Percentiles rank a stretch among this genome's conserved stretches.
Conservation (phyloP, 2,113 vertebrate genomes). For the Rhinichthys klamathensis region DNA sequence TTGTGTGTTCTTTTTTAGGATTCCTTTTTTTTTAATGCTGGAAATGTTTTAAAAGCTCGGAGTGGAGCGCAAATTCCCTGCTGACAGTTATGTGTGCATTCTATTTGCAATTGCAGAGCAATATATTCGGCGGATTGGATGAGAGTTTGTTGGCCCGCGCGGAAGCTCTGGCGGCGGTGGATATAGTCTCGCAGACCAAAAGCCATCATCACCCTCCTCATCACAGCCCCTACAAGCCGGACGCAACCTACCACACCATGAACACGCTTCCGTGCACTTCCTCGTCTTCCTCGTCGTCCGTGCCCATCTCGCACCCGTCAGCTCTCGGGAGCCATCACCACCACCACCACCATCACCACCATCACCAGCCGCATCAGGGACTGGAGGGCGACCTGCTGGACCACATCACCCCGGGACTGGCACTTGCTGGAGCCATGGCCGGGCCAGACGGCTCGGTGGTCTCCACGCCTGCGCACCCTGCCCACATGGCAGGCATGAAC, state of each 20-base stretch:
- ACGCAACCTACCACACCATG: slow-evolving; percentile 99
- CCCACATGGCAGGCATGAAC: slow-evolving; percentile 97
- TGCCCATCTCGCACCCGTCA: slow-evolving; percentile 95
- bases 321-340: slow-evolving; percentile 89
- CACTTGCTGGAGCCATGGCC: slow-evolving; percentile 88
- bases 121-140: slow-evolving; percentile 99
- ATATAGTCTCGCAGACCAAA: slow-evolving; percentile 97
- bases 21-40: slow-evolving; percentile 79
- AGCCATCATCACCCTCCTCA: slow-evolving; percentile 97
- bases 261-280: slow-evolving; percentile 97
- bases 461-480: slow-evolving; percentile 90
- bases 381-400: slow-evolving; percentile 97
- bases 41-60: slow-evolving; percentile 86
- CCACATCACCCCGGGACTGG: slow-evolving; percentile 94
- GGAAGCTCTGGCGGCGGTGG: slow-evolving; percentile 99
- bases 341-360: slow-evolving; percentile 93
- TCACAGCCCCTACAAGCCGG: slow-evolving; percentile 98
- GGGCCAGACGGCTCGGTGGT: slow-evolving; percentile 95
- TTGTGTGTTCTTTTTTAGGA: slow-evolving; percentile 77
- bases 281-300: slow-evolving; percentile 91
- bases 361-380: slow-evolving; percentile 94
- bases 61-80: slow-evolving; percentile 85
- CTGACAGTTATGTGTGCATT: slow-evolving; percentile 98
- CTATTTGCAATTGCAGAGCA: slow-evolving; percentile 99
- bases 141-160: slow-evolving; percentile 99